phyloP scores from a whole-genome alignment of 2,797 vertebrate genomes.

The Pterois miles region DNA sequence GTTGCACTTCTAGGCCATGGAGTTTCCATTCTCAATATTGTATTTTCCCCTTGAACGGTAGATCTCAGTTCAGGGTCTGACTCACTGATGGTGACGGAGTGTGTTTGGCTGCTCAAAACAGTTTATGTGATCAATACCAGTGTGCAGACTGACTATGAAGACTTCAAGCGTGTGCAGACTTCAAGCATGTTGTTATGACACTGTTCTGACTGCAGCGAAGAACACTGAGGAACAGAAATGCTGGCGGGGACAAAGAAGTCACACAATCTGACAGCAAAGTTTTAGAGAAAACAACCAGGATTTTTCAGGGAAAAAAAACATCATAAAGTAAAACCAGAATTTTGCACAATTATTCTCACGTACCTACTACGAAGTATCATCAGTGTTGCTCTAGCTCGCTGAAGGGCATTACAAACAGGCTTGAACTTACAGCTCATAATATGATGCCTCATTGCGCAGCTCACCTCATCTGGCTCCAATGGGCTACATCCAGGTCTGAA shows the following conservation, averaged over 20 bases:
- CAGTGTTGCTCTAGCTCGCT: neutral
- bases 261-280: neutral
- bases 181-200: neutral
- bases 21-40: constrained; percentile 8
- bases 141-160: neutral
- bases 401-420: neutral
- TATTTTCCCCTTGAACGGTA: constrained; percentile 1
- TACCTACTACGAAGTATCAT: neutral
- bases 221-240: neutral
- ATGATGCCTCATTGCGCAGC: constrained; percentile 24
- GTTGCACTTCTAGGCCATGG: neutral
- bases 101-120: neutral
- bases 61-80: constrained; percentile 6
- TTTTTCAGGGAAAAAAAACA: neutral
- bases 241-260: neutral
- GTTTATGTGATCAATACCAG: constrained; percentile 6
- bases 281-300: neutral
- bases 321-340: neutral
- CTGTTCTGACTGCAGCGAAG: neutral
- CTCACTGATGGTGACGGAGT: neutral
- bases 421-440: constrained; percentile 13
- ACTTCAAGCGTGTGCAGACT: neutral
- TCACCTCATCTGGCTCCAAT: neutral
- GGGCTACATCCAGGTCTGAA: no score
- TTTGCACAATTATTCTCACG: neutral